phyloP scores from a whole-genome alignment of 2,113 vertebrate genomes.

The Sylvietta virens region DNA sequence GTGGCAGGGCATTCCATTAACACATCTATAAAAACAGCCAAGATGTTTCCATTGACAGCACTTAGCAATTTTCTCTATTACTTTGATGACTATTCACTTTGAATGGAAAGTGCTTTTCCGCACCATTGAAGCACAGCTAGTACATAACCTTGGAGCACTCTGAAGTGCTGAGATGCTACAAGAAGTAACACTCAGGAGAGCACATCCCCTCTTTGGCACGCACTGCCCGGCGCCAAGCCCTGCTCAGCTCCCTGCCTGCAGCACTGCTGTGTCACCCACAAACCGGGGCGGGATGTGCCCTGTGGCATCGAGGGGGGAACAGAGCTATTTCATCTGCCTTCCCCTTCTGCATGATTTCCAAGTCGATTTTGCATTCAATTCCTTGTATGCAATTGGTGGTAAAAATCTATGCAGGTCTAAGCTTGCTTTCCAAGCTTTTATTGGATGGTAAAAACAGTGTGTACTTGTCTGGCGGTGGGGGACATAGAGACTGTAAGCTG shows the following conservation, averaged over 20 bases:
- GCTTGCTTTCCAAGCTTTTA: not conserved
- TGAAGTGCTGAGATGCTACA: not conserved
- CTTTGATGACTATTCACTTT: not conserved
- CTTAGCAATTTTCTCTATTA: constrained; percentile 25
- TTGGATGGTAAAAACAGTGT: not conserved
- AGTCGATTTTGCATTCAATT: not conserved
- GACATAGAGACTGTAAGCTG: not conserved
- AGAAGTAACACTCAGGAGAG: not conserved
- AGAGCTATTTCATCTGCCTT: not conserved
- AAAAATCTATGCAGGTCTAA: not conserved
- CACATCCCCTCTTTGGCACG: not conserved
- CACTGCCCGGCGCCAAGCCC: fast-evolving
- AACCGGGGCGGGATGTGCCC: not conserved
- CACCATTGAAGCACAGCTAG: not conserved
- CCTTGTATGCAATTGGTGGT: not conserved
- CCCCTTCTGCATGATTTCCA: not conserved
- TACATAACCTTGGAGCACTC: not conserved
- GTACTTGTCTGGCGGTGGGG: fast-evolving
- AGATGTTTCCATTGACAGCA: not conserved
- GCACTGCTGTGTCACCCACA: not conserved
- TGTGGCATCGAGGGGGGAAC: fast-evolving
- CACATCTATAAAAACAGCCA: not conserved
- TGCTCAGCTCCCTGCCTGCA: not conserved
- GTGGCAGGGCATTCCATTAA: not conserved
- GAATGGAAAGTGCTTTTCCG: constrained; percentile 12